Conservation (phyloP, 2,797 vertebrate genomes). For the Anguilla megastoma region DNA sequence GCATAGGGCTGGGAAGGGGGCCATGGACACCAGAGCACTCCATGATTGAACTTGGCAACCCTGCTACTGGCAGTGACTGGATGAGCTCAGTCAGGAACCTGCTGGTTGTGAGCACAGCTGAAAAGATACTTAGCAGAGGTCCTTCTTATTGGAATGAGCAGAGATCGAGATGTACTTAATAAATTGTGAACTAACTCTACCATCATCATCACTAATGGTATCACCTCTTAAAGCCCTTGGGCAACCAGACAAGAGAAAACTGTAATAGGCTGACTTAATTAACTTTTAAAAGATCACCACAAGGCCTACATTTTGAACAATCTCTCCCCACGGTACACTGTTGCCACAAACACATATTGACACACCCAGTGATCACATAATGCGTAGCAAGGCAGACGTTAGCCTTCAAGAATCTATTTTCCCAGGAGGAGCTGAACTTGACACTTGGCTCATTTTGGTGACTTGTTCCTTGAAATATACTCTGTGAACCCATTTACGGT, state of each 20-base stretch:
- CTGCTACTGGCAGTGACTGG: neutral
- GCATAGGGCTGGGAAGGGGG: neutral
- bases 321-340: neutral
- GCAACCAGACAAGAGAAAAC: neutral
- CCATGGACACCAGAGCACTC: neutral
- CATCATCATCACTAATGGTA: neutral
- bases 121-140: neutral
- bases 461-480: neutral
- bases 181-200: neutral
- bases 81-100: neutral
- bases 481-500: slow-evolving; percentile 1
- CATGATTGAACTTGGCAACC: neutral
- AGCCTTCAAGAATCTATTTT: neutral
- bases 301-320: neutral
- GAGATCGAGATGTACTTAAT: neutral
- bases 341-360: neutral
- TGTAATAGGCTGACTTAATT: neutral
- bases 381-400: neutral
- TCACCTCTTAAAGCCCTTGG: neutral
- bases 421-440: neutral
- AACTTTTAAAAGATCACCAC: neutral
- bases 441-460: neutral
- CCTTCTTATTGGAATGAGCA: neutral
- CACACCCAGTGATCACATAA: neutral
- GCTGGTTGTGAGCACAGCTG: neutral